phyloP scores from a whole-genome alignment of 2,113 vertebrate genomes.

The Vombatus ursinus region DNA sequence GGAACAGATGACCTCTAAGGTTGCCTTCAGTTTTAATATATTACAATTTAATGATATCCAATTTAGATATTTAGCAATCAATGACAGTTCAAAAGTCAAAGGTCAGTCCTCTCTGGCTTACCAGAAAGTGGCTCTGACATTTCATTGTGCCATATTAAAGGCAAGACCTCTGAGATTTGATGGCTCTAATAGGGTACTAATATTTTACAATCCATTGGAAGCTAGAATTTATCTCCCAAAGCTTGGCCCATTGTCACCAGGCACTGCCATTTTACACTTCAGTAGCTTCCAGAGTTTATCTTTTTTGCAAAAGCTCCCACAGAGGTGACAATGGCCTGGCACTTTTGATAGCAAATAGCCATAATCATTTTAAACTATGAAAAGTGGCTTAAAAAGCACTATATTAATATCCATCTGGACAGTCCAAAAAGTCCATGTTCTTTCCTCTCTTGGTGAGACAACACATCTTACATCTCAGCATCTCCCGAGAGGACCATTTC shows the following conservation, averaged over 20 bases:
- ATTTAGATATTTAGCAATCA: background rate
- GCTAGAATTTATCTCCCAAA: conserved; percentile 66
- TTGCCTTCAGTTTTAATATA: background rate
- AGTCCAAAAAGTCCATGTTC: conserved; percentile 8
- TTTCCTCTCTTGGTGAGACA: too few species aligned
- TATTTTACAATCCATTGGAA: conserved; percentile 57
- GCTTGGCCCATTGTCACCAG: conserved; percentile 59
- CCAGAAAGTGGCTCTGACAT: conserved; percentile 20
- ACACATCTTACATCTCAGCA: background rate
- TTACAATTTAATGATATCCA: too few species aligned
- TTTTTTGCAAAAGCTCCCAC: conserved; percentile 58
- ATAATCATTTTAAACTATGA: conserved; percentile 67
- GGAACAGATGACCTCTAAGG: background rate
- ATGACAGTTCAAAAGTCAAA: background rate
- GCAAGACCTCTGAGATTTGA: background rate
- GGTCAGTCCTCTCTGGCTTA: background rate
- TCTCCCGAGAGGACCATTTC: too few species aligned
- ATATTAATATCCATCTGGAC: conserved; percentile 68
- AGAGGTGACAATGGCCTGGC: conserved; percentile 59
- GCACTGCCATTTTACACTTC: conserved; percentile 63
- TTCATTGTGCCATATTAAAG: conserved; percentile 5
- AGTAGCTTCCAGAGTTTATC: conserved; percentile 72
- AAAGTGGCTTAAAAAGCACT: conserved; percentile 59
- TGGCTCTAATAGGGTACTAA: conserved; percentile 36
- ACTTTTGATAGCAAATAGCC: conserved; percentile 67